Conservation (phyloP, 2,797 vertebrate species). For the Gambusia yucatana region DNA sequence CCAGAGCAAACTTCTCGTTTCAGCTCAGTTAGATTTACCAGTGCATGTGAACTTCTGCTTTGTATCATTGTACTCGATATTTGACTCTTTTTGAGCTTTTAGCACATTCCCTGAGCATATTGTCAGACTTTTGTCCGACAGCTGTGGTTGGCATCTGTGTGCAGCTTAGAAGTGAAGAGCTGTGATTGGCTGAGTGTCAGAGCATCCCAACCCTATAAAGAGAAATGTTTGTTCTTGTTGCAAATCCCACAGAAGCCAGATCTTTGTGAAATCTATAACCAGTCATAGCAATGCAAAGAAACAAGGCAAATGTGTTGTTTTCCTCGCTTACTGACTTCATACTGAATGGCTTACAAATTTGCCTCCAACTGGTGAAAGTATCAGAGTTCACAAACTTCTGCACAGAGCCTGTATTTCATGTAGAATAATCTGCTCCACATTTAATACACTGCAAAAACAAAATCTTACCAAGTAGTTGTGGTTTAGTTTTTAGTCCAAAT, state of each 20-base stretch:
- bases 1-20: background rate
- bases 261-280: background rate
- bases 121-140: background rate
- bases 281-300: background rate
- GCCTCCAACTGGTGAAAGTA: background rate
- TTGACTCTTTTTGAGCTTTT: background rate
- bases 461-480: too few relatives aligned
- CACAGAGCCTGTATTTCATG: background rate
- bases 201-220: background rate
- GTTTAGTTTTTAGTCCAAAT: too few relatives aligned
- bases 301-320: background rate
- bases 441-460: background rate
- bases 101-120: background rate
- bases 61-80: background rate
- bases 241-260: background rate
- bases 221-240: background rate
- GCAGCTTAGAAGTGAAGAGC: background rate
- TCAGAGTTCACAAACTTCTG: background rate
- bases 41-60: background rate
- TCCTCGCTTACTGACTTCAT: background rate
- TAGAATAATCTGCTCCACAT: background rate
- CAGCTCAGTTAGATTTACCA: background rate
- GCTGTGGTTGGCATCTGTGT: background rate
- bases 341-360: background rate
- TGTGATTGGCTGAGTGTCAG: background rate